phyloP scores from a whole-genome alignment of 2,888 invertebrate species.

The Lasioglossum pauxillum region DNA sequence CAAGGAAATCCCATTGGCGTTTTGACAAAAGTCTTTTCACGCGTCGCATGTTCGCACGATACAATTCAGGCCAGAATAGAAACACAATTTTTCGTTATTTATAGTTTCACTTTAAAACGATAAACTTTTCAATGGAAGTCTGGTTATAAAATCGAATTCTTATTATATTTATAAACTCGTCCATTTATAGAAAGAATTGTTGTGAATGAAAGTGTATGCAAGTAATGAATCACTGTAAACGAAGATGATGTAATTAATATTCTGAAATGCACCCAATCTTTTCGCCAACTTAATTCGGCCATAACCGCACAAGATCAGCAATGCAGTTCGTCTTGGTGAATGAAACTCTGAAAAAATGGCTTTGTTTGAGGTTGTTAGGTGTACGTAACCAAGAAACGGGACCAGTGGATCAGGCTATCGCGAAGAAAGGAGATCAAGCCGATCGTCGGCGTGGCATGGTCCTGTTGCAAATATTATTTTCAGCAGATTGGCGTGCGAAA shows the following conservation, averaged over 20 bases:
- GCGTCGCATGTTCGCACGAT: neutral
- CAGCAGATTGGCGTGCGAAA: constrained; percentile 12
- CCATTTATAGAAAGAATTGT: too few species aligned
- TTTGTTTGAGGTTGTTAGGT: neutral
- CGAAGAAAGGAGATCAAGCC: neutral
- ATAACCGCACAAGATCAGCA: neutral
- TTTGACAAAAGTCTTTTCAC: neutral
- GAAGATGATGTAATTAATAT: neutral
- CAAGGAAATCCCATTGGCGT: neutral
- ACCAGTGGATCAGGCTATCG: neutral
- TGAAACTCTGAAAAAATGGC: neutral
- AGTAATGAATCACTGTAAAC: neutral
- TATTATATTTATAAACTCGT: too few species aligned
- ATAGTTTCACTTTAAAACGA: neutral
- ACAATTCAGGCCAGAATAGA: neutral
- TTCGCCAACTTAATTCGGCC: neutral
- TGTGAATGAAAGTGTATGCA: neutral
- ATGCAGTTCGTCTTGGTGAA: neutral
- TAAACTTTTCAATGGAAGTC: too few species aligned
- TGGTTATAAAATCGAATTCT: too few species aligned
- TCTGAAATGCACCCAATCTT: neutral
- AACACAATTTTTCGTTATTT: neutral
- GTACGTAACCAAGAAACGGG: neutral
- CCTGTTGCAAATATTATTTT: constrained; percentile 50
- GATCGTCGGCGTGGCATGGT: neutral